Base-by-base conservation (phyloP, 2,888 invertebrate genomes). In the Dicyrtomina minuta region DNA sequence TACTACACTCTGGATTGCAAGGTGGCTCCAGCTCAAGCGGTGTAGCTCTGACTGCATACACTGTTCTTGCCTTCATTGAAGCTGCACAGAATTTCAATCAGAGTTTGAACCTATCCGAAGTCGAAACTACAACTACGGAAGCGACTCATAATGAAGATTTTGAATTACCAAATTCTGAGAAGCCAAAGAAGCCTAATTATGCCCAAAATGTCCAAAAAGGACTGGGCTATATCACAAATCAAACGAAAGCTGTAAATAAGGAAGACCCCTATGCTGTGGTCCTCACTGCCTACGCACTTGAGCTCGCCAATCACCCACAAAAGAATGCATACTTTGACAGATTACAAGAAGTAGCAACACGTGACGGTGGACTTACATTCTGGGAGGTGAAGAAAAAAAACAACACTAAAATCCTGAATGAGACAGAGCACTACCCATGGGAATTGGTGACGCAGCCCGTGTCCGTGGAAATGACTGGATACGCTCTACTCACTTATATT, bases 391-490 rank as follows among this genome's bases (percentile, higher is more conserved):
- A 15, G 8, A 58, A 41, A 1, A 12, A 27, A 5, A 39, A 83
- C 0, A 79, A 83, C 5, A n/a, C 15, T 1, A 58, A 41, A 8
- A n/a, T 39, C 1, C 15, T 17, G 2, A 17, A 51, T 10, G 20
- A 51, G 3, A 17, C 51, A 20, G 51, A 17, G 17, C 17, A 10
- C 2, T 22, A 51, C 22, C 51, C 51, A 2, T 46, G 51, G 51
- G 51, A 51, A 51, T 17, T 51, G 2, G 10, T 12, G n/a, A 51
- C 51, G 8, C 17, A 24, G 24, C 71, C 75, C 1, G 70, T 70
- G 1, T 58, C 75, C 0, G 74, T 96, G 2, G 92, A 93, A 81
- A 92, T 93, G 79, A 95, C 96, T 0, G 88, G 95, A 0, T 97
- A 96, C 82, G 91, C 89, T 0, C 83, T 97, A 66, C 84, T 94